A percentile compares a stretch with the other conserved stretches of the same genome.
phyloP scores from a whole-genome alignment of 2,888 invertebrate species.

The Dicyrtomina minuta region DNA sequence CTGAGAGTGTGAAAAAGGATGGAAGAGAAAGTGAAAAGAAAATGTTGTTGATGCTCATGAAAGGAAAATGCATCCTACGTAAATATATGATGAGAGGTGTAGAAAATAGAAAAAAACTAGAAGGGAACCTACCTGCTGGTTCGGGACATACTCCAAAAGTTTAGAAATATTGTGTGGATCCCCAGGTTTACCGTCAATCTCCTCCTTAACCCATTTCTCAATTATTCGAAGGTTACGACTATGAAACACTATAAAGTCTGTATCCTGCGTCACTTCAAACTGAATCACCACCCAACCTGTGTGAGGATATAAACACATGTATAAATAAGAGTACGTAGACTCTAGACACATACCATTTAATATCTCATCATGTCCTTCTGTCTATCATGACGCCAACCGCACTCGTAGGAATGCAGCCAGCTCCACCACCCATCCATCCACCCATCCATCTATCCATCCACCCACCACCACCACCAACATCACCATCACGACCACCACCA shows the following conservation, averaged over 20 bases:
- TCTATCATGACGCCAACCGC: too few species aligned
- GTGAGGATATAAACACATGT: too few species aligned
- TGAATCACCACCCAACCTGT: constrained; percentile 82
- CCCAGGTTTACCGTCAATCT: constrained; percentile 62
- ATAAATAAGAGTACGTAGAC: too few species aligned
- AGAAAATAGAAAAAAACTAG: not conserved
- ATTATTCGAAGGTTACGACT: constrained; percentile 82
- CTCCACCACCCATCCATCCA: too few species aligned
- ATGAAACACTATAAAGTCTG: constrained; percentile 79
- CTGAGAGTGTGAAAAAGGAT: not conserved
- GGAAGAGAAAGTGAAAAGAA: not conserved
- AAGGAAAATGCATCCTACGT: too few species aligned
- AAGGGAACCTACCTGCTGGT: constrained; percentile 69
- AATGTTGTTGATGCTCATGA: too few species aligned
- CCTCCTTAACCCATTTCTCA: constrained; percentile 69
- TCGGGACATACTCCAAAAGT: constrained; percentile 75
- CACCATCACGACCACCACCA: too few species aligned
- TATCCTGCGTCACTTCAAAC: constrained; percentile 78
- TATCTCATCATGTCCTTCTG: too few species aligned
- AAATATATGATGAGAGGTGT: not conserved
- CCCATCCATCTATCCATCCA: too few species aligned
- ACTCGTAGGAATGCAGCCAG: too few species aligned
- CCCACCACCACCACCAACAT: too few species aligned
- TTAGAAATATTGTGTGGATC: constrained; percentile 63
- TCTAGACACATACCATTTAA: too few species aligned